A percentile compares a stretch with the other conserved stretches of the same genome.
phyloP scores from a whole-genome alignment of 2,797 vertebrate species.

The Myiothlypis coronata region DNA sequence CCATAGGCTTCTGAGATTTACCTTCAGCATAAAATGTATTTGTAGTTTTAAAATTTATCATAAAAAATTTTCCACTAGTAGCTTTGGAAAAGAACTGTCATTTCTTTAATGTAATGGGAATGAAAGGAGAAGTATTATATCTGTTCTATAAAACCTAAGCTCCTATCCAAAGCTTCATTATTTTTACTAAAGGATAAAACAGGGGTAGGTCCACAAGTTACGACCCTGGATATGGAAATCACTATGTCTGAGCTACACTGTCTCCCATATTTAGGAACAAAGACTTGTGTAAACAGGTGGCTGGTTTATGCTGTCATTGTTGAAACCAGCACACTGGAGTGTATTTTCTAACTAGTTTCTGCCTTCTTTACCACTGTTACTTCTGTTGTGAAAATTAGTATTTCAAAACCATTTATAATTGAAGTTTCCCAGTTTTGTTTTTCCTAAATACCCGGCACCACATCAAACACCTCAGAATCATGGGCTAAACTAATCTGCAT shows the following conservation, averaged over 20 bases:
- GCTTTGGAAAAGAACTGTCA: not conserved
- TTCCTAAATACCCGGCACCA: not conserved
- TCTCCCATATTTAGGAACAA: not conserved
- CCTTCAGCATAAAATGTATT: not conserved
- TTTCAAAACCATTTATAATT: not conserved
- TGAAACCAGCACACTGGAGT: not conserved
- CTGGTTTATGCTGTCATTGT: not conserved
- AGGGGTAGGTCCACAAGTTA: not conserved
- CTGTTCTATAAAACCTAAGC: not conserved
- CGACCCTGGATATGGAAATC: not conserved
- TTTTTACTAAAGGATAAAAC: not conserved
- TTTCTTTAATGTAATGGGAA: not conserved
- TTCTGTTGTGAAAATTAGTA: not conserved
- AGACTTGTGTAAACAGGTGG: not conserved
- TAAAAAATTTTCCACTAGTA: not conserved
- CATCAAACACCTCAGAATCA: not conserved
- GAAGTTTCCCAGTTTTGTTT: not conserved
- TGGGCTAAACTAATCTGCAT: not conserved
- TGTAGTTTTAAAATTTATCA: conserved; percentile 6
- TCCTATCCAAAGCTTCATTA: not conserved
- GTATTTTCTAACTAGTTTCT: not conserved
- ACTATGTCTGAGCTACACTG: not conserved
- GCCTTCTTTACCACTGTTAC: not conserved
- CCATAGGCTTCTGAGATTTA: conserved; percentile 5
- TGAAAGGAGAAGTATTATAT: not conserved